Percentiles rank a stretch among this genome's conserved stretches.
Conservation (phyloP, 2,797 vertebrate genomes). For the Masticophis lateralis region DNA sequence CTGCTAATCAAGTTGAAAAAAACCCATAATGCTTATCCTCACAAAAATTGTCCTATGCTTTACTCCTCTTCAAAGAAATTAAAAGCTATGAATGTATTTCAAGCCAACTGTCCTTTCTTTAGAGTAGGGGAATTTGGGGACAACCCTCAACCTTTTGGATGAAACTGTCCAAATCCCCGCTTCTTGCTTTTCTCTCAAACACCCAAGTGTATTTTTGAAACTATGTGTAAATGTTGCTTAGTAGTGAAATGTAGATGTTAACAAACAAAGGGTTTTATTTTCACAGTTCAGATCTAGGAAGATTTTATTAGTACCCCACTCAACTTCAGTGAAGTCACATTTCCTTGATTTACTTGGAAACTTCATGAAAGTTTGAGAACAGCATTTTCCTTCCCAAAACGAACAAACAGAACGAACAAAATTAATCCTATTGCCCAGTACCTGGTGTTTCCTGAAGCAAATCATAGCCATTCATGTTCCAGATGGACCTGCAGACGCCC, state of each 20-base stretch:
- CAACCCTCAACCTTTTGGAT: neutral
- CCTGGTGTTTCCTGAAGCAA: constrained; percentile 65
- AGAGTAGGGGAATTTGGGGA: neutral
- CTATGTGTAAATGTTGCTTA: neutral
- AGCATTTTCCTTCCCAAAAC: constrained; percentile 25
- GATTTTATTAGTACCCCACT: neutral
- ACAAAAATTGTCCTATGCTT: neutral
- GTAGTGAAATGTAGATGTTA: neutral
- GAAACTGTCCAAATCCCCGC: neutral
- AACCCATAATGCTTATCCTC: neutral
- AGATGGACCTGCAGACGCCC: constrained; percentile 28
- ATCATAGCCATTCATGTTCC: constrained; percentile 69
- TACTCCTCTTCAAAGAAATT: neutral
- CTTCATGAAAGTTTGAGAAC: accelerated
- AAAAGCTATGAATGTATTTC: neutral
- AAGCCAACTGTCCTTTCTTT: neutral
- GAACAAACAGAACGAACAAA: neutral
- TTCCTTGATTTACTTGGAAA: neutral
- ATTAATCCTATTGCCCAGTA: constrained; percentile 41
- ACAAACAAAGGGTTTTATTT: neutral
- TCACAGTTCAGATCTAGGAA: neutral
- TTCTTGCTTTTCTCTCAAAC: neutral
- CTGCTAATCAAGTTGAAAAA: constrained; percentile 21
- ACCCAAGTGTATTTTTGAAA: neutral
- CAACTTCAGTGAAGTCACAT: neutral